A percentile compares a stretch with the other conserved stretches of the same genome.
These are phyloP conservation scores for Tapirus terrestris DNA, from an alignment of 2,113 vertebrate species.

Conservation along the genomic window DNA sequence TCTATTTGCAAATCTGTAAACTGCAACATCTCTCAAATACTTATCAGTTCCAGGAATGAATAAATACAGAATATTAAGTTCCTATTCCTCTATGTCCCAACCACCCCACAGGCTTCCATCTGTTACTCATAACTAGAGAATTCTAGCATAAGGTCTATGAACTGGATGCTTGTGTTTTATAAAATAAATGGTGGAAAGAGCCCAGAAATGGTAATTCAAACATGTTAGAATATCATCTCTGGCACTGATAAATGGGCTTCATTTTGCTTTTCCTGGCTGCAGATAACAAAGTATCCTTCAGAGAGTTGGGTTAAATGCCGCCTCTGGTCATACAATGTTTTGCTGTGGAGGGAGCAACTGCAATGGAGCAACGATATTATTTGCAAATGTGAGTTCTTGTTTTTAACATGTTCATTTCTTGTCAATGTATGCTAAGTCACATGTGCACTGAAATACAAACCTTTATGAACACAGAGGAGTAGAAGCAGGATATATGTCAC, in stretches of 20 bases:
- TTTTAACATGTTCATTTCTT: not conserved
- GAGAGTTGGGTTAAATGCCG: slow-evolving; percentile 2
- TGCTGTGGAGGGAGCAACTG: not conserved
- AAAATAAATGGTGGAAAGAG: slow-evolving; percentile 57
- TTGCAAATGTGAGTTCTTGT: not conserved
- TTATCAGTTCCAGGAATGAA: not conserved
- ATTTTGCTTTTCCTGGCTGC: not conserved
- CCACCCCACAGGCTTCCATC: slow-evolving; percentile 28
- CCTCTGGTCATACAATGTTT: not conserved
- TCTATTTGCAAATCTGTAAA: not conserved
- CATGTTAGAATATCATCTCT: not conserved
- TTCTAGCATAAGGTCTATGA: slow-evolving; percentile 50
- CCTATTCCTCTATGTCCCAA: not conserved
- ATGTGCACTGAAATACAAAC: not conserved
- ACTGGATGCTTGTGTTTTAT: not conserved
- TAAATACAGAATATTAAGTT: not conserved
- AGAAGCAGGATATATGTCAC: not conserved
- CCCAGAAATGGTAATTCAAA: slow-evolving; percentile 53
- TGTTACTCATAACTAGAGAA: slow-evolving; percentile 2
- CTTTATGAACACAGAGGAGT: not conserved
- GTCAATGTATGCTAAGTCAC: not conserved
- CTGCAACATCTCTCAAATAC: not conserved
- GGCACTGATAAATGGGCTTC: slow-evolving; percentile 41
- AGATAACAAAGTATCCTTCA: not conserved
- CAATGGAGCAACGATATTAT: not conserved